A percentile compares a stretch with the other conserved stretches of the same genome.
These are phyloP conservation scores for Pseudochirops cupreus DNA, from an alignment of 2,797 vertebrate genomes.

Conservation along the genomic window DNA sequence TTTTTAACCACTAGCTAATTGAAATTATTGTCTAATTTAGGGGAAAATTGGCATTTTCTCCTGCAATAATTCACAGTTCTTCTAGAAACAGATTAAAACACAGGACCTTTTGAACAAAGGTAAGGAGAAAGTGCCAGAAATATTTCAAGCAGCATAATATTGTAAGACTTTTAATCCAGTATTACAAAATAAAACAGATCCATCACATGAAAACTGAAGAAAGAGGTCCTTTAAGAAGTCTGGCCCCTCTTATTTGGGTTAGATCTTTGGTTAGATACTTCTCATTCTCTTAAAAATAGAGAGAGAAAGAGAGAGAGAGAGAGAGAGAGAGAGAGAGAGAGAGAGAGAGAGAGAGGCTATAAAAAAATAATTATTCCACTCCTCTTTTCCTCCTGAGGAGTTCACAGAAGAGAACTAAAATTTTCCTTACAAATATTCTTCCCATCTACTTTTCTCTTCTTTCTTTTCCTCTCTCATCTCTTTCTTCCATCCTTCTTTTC, in stretches of 20 bases:
- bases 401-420: neutral
- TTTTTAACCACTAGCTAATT: neutral
- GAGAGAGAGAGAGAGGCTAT: neutral
- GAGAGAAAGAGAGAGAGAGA: neutral
- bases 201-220: neutral
- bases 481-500: neutral
- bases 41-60: neutral
- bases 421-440: neutral
- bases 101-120: neutral
- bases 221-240: neutral
- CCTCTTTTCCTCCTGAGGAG: neutral
- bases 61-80: neutral
- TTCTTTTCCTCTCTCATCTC: neutral
- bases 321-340: no score
- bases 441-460: neutral
- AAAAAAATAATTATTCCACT: neutral
- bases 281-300: neutral
- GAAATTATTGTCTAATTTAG: neutral
- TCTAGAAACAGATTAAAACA: neutral
- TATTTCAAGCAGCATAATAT: neutral
- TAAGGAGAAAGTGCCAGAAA: neutral
- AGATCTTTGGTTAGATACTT: neutral
- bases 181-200: neutral
- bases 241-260: neutral
- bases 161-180: neutral